Percentiles rank a stretch among this genome's conserved stretches.
phyloP scores from a whole-genome alignment of 2,113 vertebrate genomes.

The Saimiri boliviensis region DNA sequence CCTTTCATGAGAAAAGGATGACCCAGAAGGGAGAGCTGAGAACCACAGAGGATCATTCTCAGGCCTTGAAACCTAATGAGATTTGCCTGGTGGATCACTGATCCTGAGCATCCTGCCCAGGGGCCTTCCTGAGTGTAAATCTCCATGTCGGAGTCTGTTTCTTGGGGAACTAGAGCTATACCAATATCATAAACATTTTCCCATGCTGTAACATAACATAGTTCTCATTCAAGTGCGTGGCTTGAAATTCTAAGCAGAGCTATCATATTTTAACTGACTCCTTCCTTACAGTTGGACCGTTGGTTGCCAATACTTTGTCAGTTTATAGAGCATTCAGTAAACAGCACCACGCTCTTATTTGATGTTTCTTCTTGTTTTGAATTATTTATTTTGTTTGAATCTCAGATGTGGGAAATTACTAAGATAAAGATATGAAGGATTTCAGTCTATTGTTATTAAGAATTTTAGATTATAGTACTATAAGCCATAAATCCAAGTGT shows the following conservation, averaged over 20 bases:
- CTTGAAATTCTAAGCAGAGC: neutral
- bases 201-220: neutral
- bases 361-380: neutral
- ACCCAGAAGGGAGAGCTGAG: neutral
- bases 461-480: neutral
- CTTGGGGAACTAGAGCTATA: neutral
- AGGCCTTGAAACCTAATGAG: neutral
- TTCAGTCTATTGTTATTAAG: neutral
- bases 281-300: neutral
- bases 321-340: neutral
- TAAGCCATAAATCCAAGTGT: neutral
- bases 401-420: neutral
- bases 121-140: neutral
- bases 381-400: neutral
- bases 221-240: neutral
- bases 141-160: conserved; percentile 7
- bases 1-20: neutral
- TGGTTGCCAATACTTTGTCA: conserved; percentile 22
- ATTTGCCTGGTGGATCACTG: neutral
- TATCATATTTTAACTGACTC: conserved; percentile 1
- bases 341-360: neutral
- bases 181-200: neutral
- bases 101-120: neutral
- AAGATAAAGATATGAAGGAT: neutral
- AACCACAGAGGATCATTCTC: neutral